These are phyloP conservation scores for Myiozetetes cayanensis DNA, from an alignment of 2,113 vertebrate genomes.

Conservation along the genomic window DNA sequence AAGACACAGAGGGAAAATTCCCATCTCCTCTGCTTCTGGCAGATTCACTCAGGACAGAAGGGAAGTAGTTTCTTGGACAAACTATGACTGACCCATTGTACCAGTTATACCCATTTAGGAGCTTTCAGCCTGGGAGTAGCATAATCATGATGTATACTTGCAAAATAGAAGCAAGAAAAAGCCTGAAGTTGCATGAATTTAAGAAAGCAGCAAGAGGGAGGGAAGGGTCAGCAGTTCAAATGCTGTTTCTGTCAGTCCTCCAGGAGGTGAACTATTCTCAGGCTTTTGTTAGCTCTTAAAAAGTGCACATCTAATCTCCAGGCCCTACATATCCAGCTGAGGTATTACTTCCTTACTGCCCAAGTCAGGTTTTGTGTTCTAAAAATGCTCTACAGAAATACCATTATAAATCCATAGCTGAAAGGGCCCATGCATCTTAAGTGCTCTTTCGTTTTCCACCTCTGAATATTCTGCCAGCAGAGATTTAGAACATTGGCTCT, in stretches of 20 bases:
- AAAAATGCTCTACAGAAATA: conserved; percentile 47
- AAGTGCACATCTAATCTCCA: background rate
- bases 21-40: rapidly evolving
- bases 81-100: background rate
- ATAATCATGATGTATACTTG: background rate
- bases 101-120: background rate
- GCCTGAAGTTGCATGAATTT: background rate
- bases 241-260: background rate
- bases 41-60: background rate
- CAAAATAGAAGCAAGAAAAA: background rate
- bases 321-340: background rate
- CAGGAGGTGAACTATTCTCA: background rate
- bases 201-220: background rate
- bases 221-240: background rate
- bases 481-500: conserved; percentile 64
- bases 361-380: conserved; percentile 58
- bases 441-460: conserved; percentile 23
- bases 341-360: conserved; percentile 27
- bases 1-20: background rate
- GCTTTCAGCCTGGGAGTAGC: background rate
- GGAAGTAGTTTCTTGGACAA: background rate
- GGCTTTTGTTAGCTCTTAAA: background rate
- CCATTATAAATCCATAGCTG: conserved; percentile 57
- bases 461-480: conserved; percentile 66
- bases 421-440: conserved; percentile 62